phyloP scores from a whole-genome alignment of 2,888 invertebrate species.

The Linnaemya vulpina region DNA sequence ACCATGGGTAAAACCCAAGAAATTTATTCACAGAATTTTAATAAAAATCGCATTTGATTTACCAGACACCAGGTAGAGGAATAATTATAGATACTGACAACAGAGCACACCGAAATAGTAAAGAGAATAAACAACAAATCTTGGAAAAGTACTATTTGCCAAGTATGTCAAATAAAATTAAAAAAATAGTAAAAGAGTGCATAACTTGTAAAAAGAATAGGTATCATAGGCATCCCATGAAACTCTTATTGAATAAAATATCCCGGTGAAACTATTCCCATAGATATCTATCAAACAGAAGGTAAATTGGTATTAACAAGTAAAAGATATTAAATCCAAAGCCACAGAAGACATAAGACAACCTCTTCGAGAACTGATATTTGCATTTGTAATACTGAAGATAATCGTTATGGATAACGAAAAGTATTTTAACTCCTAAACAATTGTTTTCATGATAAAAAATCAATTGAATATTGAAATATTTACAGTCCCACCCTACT shows the following conservation, averaged over 20 bases:
- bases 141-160: background rate
- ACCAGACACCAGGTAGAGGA: background rate
- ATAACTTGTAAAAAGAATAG: background rate
- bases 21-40: background rate
- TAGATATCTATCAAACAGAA: slow-evolving; percentile 12
- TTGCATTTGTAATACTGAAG: background rate
- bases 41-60: background rate
- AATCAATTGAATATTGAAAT: slow-evolving; percentile 13
- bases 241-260: background rate
- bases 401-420: slow-evolving; percentile 31
- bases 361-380: slow-evolving; percentile 1
- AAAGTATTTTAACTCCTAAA: slow-evolving; percentile 5
- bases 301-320: slow-evolving; percentile 11
- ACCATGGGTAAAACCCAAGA: background rate
- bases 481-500: slow-evolving; percentile 23
- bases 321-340: background rate
- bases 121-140: background rate
- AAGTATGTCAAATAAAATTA: slow-evolving; percentile 22
- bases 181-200: background rate
- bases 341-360: slow-evolving; percentile 3
- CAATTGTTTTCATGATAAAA: slow-evolving; percentile 33
- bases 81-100: background rate
- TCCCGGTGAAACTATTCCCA: background rate
- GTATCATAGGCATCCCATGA: background rate
- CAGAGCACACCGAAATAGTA: background rate